These are phyloP conservation scores for Glaucidium brasilianum DNA, from an alignment of 2,113 vertebrate species.

Conservation along the genomic window DNA sequence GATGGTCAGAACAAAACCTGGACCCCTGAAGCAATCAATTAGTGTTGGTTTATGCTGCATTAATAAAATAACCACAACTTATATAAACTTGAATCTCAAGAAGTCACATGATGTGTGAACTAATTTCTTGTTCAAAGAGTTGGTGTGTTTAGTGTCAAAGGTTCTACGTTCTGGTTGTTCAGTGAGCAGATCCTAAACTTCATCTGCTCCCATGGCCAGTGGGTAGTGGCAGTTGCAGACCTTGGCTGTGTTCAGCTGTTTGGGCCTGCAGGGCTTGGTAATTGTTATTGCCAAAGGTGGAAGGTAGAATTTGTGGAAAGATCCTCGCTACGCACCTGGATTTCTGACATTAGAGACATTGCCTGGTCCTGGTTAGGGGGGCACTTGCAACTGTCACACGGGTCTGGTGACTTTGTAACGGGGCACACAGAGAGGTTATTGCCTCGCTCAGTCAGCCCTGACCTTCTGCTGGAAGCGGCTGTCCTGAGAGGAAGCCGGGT, in stretches of 20 bases:
- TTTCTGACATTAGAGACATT: background rate
- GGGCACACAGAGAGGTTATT: accelerated
- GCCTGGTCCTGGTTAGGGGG: background rate
- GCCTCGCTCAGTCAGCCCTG: accelerated
- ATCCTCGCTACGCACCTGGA: accelerated
- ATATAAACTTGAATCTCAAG: background rate
- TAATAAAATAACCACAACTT: background rate
- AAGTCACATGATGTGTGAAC: background rate
- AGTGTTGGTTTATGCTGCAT: background rate
- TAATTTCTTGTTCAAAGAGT: background rate
- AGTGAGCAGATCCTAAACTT: background rate
- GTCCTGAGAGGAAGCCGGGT: no score
- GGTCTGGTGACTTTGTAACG: accelerated
- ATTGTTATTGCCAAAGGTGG: background rate
- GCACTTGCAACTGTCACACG: accelerated
- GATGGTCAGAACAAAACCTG: background rate
- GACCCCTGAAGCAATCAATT: background rate
- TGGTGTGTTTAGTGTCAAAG: background rate
- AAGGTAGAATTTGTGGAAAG: background rate
- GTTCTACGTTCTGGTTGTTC: background rate
- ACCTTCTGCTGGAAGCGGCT: background rate
- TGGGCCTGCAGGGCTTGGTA: background rate
- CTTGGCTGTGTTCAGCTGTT: background rate
- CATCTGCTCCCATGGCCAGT: background rate
- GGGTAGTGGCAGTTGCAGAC: background rate